Evolutionary conservation across 2,888 invertebrate genomes (phyloP), one percentile per base, ranked within the genome.

Genomic region (Bugula neritina): DNA sequence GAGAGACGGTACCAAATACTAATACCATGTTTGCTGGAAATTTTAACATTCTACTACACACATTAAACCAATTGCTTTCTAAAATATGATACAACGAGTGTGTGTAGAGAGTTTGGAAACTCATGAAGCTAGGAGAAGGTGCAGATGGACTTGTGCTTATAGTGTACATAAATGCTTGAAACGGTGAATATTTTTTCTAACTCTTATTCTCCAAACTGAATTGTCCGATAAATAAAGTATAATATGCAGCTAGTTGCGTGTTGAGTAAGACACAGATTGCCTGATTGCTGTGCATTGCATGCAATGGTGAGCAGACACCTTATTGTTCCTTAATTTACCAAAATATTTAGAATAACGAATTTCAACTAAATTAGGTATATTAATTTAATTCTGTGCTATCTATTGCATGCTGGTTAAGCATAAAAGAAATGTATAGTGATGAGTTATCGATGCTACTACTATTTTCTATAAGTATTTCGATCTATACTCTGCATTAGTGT

Each of bases 1-100:
- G 63, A 63, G 27, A 63, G 63, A 63, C 63, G 31, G 13, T 25
- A 13, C 23, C 25, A 57, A 57, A 57, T n/a, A n/a, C n/a, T n/a
- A n/a, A n/a, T n/a, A n/a, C n/a, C n/a, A n/a, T n/a, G n/a, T n/a
- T n/a, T n/a, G n/a, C n/a, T n/a, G n/a, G n/a, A n/a, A n/a, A n/a
- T n/a, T n/a, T n/a, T n/a, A n/a, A n/a, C n/a, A n/a, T n/a, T n/a
- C n/a, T n/a, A n/a, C n/a, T n/a, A n/a, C n/a, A n/a, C n/a, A n/a
- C n/a, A n/a, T n/a, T n/a, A n/a, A n/a, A n/a, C n/a, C n/a, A n/a
- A n/a, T n/a, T n/a, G n/a, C n/a, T n/a, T n/a, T n/a, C n/a, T n/a
- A n/a, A n/a, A n/a, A n/a, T n/a, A n/a, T n/a, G n/a, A n/a, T n/a
- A n/a, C n/a, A n/a, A n/a, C n/a, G n/a, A n/a, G n/a, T n/a, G n/a